phyloP scores from a whole-genome alignment of 2,888 invertebrate genomes.

The Norana najaformis region DNA sequence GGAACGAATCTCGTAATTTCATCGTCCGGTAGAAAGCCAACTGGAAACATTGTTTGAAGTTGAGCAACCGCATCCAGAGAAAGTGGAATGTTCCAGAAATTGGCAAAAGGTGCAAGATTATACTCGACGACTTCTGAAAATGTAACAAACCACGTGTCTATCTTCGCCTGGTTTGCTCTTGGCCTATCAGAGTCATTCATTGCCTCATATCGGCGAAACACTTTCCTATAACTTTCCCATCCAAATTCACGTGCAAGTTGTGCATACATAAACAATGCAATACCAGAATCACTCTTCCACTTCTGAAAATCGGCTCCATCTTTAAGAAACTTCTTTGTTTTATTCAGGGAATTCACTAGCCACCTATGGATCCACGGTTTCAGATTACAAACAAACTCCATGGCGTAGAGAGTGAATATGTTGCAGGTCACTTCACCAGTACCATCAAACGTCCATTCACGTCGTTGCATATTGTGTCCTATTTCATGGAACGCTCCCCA shows the following conservation, averaged over 20 bases:
- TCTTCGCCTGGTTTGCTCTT: constrained; percentile 41
- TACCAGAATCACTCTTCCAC: constrained; percentile 42
- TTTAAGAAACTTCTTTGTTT: constrained; percentile 39
- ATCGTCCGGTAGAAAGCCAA: constrained; percentile 40
- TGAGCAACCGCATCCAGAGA: neutral
- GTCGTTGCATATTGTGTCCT: constrained; percentile 49
- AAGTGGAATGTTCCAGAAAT: constrained; percentile 46
- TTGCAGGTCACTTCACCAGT: constrained; percentile 47
- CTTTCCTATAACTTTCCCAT: constrained; percentile 43
- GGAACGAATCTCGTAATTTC: constrained; percentile 37
- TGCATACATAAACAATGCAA: constrained; percentile 45
- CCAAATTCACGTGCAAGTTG: constrained; percentile 46
- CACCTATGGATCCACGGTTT: constrained; percentile 43
- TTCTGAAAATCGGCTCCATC: constrained; percentile 38
- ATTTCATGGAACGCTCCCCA: constrained; percentile 50
- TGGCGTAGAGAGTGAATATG: constrained; percentile 48
- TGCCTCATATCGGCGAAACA: constrained; percentile 35
- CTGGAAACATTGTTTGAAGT: constrained; percentile 20
- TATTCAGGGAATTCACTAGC: constrained; percentile 35
- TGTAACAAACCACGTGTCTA: constrained; percentile 45
- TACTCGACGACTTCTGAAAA: constrained; percentile 40
- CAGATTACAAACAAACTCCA: constrained; percentile 40
- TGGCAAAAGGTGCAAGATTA: constrained; percentile 44
- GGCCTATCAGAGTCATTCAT: constrained; percentile 9
- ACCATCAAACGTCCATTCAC: constrained; percentile 47